Percentiles rank a stretch among this genome's conserved stretches.
phyloP scores from a whole-genome alignment of 64 coral and sea anemone species.

The Hydrozoanthus tunicans region DNA sequence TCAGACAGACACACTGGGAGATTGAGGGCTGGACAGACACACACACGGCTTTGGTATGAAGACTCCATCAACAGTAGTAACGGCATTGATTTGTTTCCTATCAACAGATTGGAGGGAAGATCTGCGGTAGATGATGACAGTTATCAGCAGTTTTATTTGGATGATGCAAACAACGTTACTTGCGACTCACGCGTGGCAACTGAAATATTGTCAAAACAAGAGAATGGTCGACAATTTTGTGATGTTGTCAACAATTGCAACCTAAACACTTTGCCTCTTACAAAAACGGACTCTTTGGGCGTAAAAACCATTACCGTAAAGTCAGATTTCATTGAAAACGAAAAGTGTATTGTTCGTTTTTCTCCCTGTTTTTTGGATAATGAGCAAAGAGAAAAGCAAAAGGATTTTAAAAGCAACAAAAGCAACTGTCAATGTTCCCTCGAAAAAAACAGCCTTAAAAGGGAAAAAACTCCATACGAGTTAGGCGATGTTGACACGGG shows the following conservation, averaged over 20 bases:
- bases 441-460: background rate
- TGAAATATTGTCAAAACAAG: background rate
- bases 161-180: background rate
- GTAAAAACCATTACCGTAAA: conserved; percentile 24
- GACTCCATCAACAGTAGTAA: conserved; percentile 32
- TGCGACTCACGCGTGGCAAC: background rate
- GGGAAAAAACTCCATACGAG: background rate
- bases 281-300: background rate
- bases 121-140: background rate
- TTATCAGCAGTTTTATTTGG: background rate
- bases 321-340: conserved; percentile 29
- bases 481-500: conserved; percentile 29
- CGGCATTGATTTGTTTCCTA: conserved; percentile 18
- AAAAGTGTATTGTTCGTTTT: conserved; percentile 5
- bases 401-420: background rate
- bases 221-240: background rate
- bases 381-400: background rate
- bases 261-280: background rate
- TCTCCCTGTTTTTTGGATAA: background rate
- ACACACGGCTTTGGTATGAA: conserved; percentile 9
- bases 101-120: conserved; percentile 45
- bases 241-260: background rate
- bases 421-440: background rate
- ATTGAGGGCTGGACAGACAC: background rate
- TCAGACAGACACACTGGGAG: background rate